A percentile compares a stretch with the other conserved stretches of the same genome.
Conservation (phyloP, 2,113 vertebrate genomes). For the Tursiops truncatus region DNA sequence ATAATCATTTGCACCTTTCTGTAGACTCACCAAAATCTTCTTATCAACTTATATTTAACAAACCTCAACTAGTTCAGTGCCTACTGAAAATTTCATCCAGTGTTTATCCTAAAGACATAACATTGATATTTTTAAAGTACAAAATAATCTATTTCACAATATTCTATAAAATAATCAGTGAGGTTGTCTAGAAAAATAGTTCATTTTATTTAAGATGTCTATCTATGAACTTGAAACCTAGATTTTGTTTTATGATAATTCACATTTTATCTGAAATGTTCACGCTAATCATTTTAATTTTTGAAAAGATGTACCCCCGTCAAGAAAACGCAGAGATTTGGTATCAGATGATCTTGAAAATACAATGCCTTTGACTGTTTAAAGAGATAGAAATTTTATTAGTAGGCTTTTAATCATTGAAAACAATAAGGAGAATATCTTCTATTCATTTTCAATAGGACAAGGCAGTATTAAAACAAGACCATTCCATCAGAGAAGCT, state of each 20-base stretch:
- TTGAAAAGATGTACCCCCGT: background rate
- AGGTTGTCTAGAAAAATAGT: background rate
- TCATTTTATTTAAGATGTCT: background rate
- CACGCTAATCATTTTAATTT: slow-evolving; percentile 22
- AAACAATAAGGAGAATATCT: slow-evolving; percentile 60
- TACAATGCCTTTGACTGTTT: slow-evolving; percentile 27
- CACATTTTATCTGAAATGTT: slow-evolving; percentile 34
- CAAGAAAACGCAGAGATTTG: slow-evolving; percentile 33
- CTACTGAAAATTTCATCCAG: background rate
- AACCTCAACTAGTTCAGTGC: background rate
- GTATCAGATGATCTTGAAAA: slow-evolving; percentile 61
- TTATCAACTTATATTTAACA: background rate
- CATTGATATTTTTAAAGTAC: background rate
- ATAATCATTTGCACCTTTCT: background rate
- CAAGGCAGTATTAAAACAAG: slow-evolving; percentile 73
- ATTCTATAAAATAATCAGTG: background rate
- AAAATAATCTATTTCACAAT: background rate
- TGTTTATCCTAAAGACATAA: slow-evolving; percentile 8
- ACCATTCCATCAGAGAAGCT: slow-evolving; percentile 77
- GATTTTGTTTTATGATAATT: background rate
- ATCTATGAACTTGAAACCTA: background rate
- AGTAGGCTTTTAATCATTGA: slow-evolving; percentile 64
- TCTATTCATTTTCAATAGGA: slow-evolving; percentile 69
- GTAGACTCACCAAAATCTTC: background rate
- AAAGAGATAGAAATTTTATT: slow-evolving; percentile 59